A percentile compares a stretch with the other conserved stretches of the same genome.
These are phyloP conservation scores for Drosophila mayaguana DNA, from an alignment of 2,888 invertebrate species.

Conservation along the genomic window DNA sequence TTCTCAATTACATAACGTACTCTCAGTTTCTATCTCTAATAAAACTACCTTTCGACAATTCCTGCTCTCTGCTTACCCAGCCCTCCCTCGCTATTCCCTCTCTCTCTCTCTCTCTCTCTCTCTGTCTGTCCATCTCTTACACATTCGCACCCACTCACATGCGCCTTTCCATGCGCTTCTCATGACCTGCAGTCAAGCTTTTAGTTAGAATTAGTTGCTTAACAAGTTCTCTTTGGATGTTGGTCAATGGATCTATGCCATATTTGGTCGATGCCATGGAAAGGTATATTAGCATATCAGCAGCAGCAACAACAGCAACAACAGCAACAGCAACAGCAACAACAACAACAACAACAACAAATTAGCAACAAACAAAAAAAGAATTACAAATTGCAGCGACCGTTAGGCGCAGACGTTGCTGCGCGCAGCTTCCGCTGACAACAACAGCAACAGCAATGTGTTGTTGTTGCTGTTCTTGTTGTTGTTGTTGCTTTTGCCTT, in stretches of 20 bases:
- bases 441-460: slow-evolving; percentile 40
- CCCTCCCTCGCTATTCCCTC: not conserved
- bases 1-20: not conserved
- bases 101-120: not conserved
- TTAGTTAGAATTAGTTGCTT: not conserved
- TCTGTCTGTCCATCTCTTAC: no score
- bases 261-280: slow-evolving; percentile 2
- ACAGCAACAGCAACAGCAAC: not conserved
- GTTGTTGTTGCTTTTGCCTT: slow-evolving; percentile 37
- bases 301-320: not conserved
- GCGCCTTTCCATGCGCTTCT: slow-evolving; percentile 5
- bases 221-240: not conserved
- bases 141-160: not conserved
- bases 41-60: no score
- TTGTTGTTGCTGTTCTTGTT: slow-evolving; percentile 3
- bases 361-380: slow-evolving; percentile 15
- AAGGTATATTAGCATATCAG: slow-evolving; percentile 42
- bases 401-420: slow-evolving; percentile 44
- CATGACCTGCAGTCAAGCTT: not conserved
- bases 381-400: slow-evolving; percentile 57
- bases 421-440: slow-evolving; percentile 22
- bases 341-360: not conserved
- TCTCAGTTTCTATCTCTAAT: no score
- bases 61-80: not conserved
- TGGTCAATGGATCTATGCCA: slow-evolving; percentile 13